Evolutionary conservation across 2,113 vertebrate genomes (phyloP).

Genomic region (Tor tambroides): DNA sequence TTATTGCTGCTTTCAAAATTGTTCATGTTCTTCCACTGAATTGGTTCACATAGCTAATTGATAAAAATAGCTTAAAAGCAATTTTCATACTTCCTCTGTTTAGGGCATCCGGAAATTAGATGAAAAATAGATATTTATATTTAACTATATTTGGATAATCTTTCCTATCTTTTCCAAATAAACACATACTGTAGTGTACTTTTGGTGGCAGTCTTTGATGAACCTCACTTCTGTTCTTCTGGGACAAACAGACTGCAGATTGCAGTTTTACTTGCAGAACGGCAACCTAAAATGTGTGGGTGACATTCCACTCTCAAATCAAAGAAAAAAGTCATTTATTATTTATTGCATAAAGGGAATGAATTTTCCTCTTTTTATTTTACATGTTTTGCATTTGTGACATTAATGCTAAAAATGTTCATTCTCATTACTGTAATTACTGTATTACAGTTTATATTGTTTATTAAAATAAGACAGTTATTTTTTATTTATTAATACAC

Average conservation of each 20-base stretch:
- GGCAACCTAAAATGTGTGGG: background rate
- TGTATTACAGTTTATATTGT: too few relatives aligned
- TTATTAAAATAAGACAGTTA: too few relatives aligned
- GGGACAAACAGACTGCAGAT: background rate
- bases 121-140: constrained; percentile 27
- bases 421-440: background rate
- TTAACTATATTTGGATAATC: constrained; percentile 33
- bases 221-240: background rate
- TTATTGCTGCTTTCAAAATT: constrained; percentile 21
- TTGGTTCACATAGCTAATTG: constrained; percentile 1
- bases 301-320: background rate
- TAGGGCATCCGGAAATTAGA: background rate
- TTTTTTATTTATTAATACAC: too few relatives aligned
- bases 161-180: constrained; percentile 36
- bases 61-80: constrained; percentile 22
- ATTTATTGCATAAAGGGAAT: background rate
- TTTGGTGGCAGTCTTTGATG: constrained; percentile 28
- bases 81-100: constrained; percentile 15
- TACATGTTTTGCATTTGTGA: background rate
- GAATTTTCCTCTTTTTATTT: background rate
- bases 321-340: background rate
- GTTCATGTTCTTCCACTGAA: background rate
- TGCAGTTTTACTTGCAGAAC: background rate
- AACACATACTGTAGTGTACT: constrained; percentile 14
- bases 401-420: background rate